Evolutionary conservation across 1,140 invertebrate genomes (phyloP).

Genomic region (Eumeta japonica): DNA sequence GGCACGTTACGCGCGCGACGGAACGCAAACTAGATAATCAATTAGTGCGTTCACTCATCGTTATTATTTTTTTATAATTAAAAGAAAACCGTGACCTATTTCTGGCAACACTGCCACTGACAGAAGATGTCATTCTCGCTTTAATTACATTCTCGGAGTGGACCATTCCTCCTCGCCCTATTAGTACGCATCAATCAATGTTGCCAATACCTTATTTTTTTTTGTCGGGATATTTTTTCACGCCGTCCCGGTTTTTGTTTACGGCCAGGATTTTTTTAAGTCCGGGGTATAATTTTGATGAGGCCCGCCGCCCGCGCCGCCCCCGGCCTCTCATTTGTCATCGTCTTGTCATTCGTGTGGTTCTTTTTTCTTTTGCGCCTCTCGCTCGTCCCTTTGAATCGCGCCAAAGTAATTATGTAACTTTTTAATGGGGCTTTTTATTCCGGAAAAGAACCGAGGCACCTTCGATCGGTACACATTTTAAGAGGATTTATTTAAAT

Average conservation of each 20-base stretch:
- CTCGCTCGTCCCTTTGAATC: slow-evolving; percentile 37
- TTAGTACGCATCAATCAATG: slow-evolving; percentile 58
- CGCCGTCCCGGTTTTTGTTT: slow-evolving; percentile 51
- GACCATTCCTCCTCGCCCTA: slow-evolving; percentile 54
- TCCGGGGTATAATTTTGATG: slow-evolving; percentile 56
- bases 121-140: slow-evolving; percentile 55
- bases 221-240: slow-evolving; percentile 45
- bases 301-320: slow-evolving; percentile 54
- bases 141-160: slow-evolving; percentile 46
- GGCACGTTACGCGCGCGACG: too few relatives aligned
- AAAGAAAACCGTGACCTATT: slow-evolving; percentile 48
- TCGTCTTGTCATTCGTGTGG: slow-evolving; percentile 57
- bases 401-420: slow-evolving; percentile 51
- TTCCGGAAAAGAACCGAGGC: too few relatives aligned
- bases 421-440: slow-evolving; percentile 46
- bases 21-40: too few relatives aligned
- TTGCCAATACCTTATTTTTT: slow-evolving; percentile 58
- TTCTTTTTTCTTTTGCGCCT: slow-evolving; percentile 29
- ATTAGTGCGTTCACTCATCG: slow-evolving; percentile 53
- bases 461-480: too few relatives aligned
- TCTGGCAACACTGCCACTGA: slow-evolving; percentile 40
- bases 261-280: slow-evolving; percentile 52
- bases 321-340: slow-evolving; percentile 54
- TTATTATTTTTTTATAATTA: slow-evolving; percentile 41
- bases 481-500: too few relatives aligned